Base-by-base conservation (phyloP, 2,888 invertebrate species). In the Dione juno region DNA sequence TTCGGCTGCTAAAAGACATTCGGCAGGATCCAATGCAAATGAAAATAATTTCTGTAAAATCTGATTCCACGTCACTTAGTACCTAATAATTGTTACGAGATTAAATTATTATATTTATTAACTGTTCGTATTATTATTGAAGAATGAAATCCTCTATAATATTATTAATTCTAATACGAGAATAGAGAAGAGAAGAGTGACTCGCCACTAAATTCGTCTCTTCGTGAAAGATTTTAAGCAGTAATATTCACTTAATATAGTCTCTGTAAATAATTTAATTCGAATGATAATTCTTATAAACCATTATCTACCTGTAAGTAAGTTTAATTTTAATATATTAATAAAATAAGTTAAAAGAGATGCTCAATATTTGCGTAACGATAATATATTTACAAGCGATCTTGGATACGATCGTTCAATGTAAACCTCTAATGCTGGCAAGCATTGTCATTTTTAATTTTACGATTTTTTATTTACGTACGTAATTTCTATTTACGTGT, bases 271-370 rank as follows among this genome's bases (percentile, higher is more conserved):
- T 61, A 45, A 61, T 43, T 58, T 69, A 54, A 58, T 65, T 41
- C 28, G 41, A 63, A 57, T 57, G 21, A 53, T 63, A 28, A 53
- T 50, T 40, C 50, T 50, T 35, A 40, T 41, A 58, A 50, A 52
- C 70, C 70, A 59, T 37, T 53, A 59, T 61, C 69, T 70, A 70
- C 66, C 69, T 70, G 69, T 70, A 59, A 19, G 52, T 52, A 57
- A 58, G 45, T 40, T 28, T 54, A 64, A 37, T 19, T 50, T 37
- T 28, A 48, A 35, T 43, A 21, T 9, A 16, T 37, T 57, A 37
- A 1, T 57, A 7, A 16, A 16, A n/a, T 37, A 40, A 16, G 28
- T 35, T 37, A 37, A n/a, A 43, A 43, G n/a, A 45, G 14, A 35
- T 61, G 61, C 61, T 61, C 61, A 61, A 61, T 28, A 21, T 19